These are phyloP conservation scores for Plutomurus gul DNA, from an alignment of 1,140 invertebrate genomes.

Conservation along the genomic window DNA sequence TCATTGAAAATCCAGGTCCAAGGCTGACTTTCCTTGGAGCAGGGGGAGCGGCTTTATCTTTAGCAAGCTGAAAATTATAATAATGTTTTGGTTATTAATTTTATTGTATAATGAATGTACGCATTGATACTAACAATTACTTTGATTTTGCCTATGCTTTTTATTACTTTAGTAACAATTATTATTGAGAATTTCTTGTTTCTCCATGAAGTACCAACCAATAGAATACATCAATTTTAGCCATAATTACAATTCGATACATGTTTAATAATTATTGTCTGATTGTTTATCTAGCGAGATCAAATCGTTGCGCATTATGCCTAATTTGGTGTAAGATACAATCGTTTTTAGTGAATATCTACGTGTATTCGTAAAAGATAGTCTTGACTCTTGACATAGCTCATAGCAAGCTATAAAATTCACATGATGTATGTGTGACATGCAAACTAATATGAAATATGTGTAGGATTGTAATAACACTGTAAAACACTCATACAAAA, in stretches of 20 bases:
- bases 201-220: neutral
- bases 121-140: neutral
- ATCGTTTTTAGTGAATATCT: no score
- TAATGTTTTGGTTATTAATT: neutral
- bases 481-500: neutral
- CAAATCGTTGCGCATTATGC: neutral
- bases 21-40: conserved; percentile 33
- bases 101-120: neutral
- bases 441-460: neutral
- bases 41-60: conserved; percentile 31
- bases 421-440: neutral
- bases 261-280: neutral
- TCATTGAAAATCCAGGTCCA: conserved; percentile 37
- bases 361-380: no score
- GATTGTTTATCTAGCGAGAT: neutral
- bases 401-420: no score
- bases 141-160: neutral
- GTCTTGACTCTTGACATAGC: no score
- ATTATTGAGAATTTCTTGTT: neutral
- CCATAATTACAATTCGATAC: neutral
- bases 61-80: conserved; percentile 37
- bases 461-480: neutral
- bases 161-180: neutral
- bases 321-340: no score
- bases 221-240: neutral